A percentile compares a stretch with the other conserved stretches of the same genome.
Conservation (phyloP, 2,113 vertebrate genomes). For the Addax nasomaculatus region DNA sequence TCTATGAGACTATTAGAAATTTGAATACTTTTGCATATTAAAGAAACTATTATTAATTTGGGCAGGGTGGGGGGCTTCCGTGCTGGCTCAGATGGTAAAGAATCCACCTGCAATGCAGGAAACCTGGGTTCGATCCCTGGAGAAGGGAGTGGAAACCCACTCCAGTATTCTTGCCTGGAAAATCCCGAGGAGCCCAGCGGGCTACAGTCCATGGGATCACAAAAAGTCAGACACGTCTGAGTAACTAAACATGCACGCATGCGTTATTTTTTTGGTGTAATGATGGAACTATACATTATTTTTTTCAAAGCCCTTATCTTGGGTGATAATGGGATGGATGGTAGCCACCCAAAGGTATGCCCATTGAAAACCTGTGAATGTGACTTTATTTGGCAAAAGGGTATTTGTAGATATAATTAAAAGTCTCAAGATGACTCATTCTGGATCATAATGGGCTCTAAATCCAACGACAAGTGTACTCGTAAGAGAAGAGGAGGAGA, state of each 20-base stretch:
- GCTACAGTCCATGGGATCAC: neutral
- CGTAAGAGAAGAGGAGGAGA: neutral
- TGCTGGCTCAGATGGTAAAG: neutral
- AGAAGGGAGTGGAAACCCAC: neutral
- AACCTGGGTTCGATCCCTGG: neutral
- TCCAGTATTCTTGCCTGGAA: neutral
- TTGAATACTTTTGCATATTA: neutral
- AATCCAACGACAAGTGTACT: no score
- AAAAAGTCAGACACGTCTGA: neutral
- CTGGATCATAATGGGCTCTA: neutral
- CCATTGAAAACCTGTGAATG: neutral
- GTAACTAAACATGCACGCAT: neutral
- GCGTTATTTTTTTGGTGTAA: neutral
- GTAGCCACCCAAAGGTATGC: neutral
- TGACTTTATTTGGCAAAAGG: neutral
- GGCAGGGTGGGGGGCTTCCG: fast-evolving
- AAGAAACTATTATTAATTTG: neutral
- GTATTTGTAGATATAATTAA: neutral
- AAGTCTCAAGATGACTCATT: neutral
- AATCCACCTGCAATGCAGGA: neutral
- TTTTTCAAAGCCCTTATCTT: neutral
- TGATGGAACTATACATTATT: neutral
- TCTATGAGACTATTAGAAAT: neutral
- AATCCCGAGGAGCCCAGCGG: neutral
- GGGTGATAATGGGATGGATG: neutral